These are phyloP conservation scores for Cataglyphis cursor DNA, from an alignment of 2,888 invertebrate species.

Conservation along the genomic window DNA sequence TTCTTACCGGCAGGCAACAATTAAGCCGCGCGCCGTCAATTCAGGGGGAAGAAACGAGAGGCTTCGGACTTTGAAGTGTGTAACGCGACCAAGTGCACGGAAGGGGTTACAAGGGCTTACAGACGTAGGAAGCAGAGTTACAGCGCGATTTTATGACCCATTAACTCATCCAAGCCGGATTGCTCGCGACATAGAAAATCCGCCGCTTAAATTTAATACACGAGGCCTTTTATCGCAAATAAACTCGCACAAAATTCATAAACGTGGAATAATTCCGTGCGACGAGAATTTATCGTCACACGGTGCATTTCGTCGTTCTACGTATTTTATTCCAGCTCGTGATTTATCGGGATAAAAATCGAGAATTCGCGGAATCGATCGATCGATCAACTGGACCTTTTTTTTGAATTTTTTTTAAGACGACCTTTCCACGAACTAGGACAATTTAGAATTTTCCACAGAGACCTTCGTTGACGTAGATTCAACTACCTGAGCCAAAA, in stretches of 20 bases:
- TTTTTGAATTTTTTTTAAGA: neutral
- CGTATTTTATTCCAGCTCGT: neutral
- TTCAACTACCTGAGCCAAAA: constrained; percentile 2
- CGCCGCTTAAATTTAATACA: constrained; percentile 29
- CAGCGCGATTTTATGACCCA: constrained; percentile 73
- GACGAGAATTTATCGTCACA: neutral
- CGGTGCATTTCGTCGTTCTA: neutral
- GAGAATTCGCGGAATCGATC: neutral
- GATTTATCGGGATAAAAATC: neutral
- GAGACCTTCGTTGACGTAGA: neutral
- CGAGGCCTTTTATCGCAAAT: constrained; percentile 8
- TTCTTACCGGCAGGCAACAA: constrained; percentile 39
- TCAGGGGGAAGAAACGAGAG: constrained; percentile 44
- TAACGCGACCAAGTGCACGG: constrained; percentile 42
- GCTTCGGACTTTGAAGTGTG: constrained; percentile 14
- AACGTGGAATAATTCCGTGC: neutral
- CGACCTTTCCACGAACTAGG: neutral
- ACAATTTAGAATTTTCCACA: constrained; percentile 51
- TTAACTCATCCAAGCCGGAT: constrained; percentile 71
- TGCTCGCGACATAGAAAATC: constrained; percentile 68
- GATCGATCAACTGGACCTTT: constrained; percentile 34
- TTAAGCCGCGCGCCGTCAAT: constrained; percentile 51
- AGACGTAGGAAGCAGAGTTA: constrained; percentile 45
- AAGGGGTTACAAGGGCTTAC: constrained; percentile 44
- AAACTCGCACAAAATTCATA: neutral